Evolutionary conservation across 2,113 vertebrate genomes (phyloP).

Genomic region (Delphinapterus leucas): DNA sequence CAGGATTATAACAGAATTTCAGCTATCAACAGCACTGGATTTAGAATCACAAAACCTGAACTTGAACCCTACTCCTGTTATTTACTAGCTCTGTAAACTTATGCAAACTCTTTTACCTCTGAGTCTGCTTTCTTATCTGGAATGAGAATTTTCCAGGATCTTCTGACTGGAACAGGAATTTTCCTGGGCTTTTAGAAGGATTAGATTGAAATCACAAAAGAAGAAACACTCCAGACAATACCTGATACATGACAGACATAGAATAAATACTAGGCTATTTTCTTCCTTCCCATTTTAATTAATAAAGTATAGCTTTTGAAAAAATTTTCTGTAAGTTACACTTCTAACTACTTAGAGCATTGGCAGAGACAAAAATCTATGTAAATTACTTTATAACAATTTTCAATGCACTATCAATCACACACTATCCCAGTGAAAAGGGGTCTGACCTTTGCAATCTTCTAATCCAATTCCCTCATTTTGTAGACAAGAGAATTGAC

Average conservation of each 20-base stretch:
- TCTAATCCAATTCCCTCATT: not conserved
- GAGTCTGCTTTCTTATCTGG: not conserved
- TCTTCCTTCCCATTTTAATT: not conserved
- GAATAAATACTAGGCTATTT: not conserved
- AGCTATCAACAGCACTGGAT: not conserved
- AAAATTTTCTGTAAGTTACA: not conserved
- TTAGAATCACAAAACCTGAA: constrained; percentile 4
- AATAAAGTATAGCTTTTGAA: not conserved
- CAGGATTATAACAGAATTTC: not conserved
- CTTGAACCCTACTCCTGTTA: not conserved
- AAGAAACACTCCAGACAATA: not conserved
- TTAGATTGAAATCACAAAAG: not conserved
- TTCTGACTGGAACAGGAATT: not conserved
- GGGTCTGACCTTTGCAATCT: not conserved
- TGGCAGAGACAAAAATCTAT: not conserved
- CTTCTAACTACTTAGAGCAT: not conserved
- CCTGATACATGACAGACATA: not conserved
- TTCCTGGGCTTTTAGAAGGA: not conserved
- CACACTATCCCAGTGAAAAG: not conserved
- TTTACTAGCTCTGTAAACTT: not conserved
- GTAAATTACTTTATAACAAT: not conserved
- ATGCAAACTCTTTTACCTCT: not conserved
- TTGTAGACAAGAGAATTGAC: not conserved
- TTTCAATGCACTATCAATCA: not conserved
- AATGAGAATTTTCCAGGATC: not conserved